Base-by-base conservation (phyloP, 2,113 vertebrate genomes). In the Cryptotis parvus region DNA sequence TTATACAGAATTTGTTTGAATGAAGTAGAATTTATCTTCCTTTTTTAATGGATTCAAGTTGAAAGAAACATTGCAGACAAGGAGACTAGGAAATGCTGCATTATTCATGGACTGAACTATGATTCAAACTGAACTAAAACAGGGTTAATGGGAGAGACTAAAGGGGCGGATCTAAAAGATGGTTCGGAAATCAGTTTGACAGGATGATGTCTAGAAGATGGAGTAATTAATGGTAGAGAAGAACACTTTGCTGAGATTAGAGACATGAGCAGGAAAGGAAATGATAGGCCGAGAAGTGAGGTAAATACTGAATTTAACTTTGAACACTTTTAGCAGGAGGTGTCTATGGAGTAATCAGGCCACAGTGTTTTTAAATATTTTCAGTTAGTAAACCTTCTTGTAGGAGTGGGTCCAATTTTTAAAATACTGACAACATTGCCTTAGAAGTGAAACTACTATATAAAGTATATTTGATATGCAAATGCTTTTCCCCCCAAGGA, bases 301-400 rank as follows among this genome's bases (percentile, higher is more conserved):
- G 11, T 9, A 63, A 83, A 66, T 26, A 75, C 0, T 66, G 26
- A 65, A 73, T 80, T 84, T 61, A 61, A 74, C 52, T 93, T 58
- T 65, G 61, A n/a, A 81, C 16, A 61, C 68, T 85, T 80, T 95
- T 81, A 82, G 15, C 7, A 31, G 80, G 24, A 92, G 26, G 1
- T 8, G 20, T 69, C 26, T 70, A 33, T n/a, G 37, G 15, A 29
- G 66, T 12, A 63, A 33, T 63, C 76, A 66, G 41, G 73, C 65
- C 49, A 82, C 26, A 43, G n/a, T 79, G 79, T 4, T 87, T 90
- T 58, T 20, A 12, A 94, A 35, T 74, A 41, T 77, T 93, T 95
- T 78, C 65, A 86, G 33, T 4, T 81, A 87, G 76, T 69, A 69
- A 68, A 89, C 86, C 2, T 1, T 55, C 45, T 18, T 37, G 6